phyloP scores from a whole-genome alignment of 2,797 vertebrate genomes.

The Mus caroli region DNA sequence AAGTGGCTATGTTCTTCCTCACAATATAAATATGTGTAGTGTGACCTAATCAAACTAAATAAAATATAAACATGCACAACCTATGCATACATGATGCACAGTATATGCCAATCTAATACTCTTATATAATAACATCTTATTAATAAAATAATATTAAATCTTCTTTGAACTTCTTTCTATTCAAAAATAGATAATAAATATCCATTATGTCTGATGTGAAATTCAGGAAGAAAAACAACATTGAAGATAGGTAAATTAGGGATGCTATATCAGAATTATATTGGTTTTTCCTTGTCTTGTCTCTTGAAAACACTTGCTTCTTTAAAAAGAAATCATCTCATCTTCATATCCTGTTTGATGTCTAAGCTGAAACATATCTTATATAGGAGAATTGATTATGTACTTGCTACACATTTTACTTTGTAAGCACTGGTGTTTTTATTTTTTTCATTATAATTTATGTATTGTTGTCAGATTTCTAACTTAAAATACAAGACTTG shows the following conservation, averaged over 20 bases:
- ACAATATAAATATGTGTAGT: not conserved
- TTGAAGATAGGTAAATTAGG: not conserved
- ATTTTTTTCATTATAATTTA: not conserved
- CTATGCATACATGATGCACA: not conserved
- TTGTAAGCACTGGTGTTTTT: not conserved
- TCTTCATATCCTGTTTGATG: not conserved
- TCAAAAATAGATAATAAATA: not conserved
- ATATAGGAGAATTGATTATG: not conserved
- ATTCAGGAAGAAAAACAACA: not conserved
- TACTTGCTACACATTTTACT: not conserved
- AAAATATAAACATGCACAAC: not conserved
- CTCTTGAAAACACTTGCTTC: not conserved
- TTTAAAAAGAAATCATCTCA: not conserved
- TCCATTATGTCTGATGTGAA: not conserved
- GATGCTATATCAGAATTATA: not conserved
- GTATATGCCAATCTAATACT: not conserved
- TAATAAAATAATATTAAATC: not conserved
- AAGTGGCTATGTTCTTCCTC: not conserved
- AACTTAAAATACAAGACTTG: not conserved
- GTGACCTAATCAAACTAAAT: not conserved
- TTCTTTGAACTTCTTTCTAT: not conserved
- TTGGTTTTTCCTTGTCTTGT: not conserved
- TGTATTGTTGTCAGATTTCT: not conserved
- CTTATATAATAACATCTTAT: not conserved
- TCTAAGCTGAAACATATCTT: not conserved